Evolutionary conservation across 1,140 invertebrate genomes (phyloP), one percentile per base, ranked within the genome.

Genomic region (Drosophila takahashii): DNA sequence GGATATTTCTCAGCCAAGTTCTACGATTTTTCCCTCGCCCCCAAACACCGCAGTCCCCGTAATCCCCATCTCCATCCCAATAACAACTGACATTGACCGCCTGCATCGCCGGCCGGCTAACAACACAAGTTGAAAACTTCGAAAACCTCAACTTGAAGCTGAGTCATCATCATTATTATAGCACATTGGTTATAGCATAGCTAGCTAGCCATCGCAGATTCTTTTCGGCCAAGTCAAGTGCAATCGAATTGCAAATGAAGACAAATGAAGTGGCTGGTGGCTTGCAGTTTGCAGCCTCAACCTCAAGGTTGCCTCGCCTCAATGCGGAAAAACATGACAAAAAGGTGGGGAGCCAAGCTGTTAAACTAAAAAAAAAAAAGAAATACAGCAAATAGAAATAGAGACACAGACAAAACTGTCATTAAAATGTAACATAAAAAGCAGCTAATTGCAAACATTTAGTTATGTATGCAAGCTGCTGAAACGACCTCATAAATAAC

Each of bases 191-290:
- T 32, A 29, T 7, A 29, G 27, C 27, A 77, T 53, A 29, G 34
- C 44, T 13, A 27, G 5, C 45, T n/a, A 9, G 39, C 41, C n/a
- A 39, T 50, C 8, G 32, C 15, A 74, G 58, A 56, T 74, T 74
- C 58, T 74, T 74, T 74, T 74, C 26, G 71, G 70, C 42, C 70
- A 64, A 74, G 71, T 64, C 70, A 74, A 74, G 69, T 79, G 52
- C 62, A 81, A 78, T 73, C 81, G 77, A 86, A 85, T 86, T 85
- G 81, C 81, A 86, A 86, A 85, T 85, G 67, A 85, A 85, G 77
- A 60, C 53, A 73, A 85, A 73, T 85, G 70, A 45, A 76, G 59
- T 76, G 70, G 58, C 58, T 69, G 74, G 62, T 69, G 74, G 62
- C 66, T 34, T 73, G 57, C 58, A 15, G 44, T n/a, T n/a, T n/a